These are phyloP conservation scores for Cynodonichthys magdalenae DNA, from an alignment of 2,797 vertebrate genomes.

Conservation along the genomic window DNA sequence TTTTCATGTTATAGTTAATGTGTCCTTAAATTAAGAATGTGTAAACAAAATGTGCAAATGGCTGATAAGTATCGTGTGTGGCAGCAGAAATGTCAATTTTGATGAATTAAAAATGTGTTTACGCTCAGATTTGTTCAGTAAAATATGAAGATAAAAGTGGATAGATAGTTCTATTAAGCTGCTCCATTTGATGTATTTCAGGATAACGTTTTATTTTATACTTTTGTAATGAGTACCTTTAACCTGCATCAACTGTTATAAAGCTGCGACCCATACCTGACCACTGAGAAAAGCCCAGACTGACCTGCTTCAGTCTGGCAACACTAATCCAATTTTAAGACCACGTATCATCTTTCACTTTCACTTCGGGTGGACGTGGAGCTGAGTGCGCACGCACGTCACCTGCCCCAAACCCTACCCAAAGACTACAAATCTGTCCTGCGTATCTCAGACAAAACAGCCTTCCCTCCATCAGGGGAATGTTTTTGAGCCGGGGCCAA, in stretches of 20 bases:
- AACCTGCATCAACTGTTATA: slow-evolving; percentile 8
- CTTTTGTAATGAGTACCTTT: too few species aligned
- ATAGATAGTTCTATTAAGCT: too few species aligned
- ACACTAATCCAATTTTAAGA: slow-evolving; percentile 57
- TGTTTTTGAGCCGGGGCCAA: slow-evolving; percentile 73
- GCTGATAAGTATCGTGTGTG: too few species aligned
- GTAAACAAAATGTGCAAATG: too few species aligned
- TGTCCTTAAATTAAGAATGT: too few species aligned
- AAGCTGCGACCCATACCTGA: slow-evolving; percentile 15
- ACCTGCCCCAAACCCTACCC: slow-evolving; percentile 70
- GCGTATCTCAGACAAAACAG: slow-evolving; percentile 81
- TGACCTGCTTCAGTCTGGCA: slow-evolving; percentile 44
- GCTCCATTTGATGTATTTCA: too few species aligned
- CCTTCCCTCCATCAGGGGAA: slow-evolving; percentile 60
- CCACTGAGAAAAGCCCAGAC: slow-evolving; percentile 45
- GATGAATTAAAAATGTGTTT: too few species aligned
- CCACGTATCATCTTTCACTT: slow-evolving; percentile 43
- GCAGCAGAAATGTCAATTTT: too few species aligned
- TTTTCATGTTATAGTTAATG: too few species aligned
- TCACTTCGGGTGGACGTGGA: slow-evolving; percentile 33
- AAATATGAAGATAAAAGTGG: too few species aligned
- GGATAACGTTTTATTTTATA: too few species aligned
- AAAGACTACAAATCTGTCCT: slow-evolving; percentile 78
- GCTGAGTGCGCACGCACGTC: slow-evolving; percentile 54
- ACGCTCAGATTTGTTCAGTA: too few species aligned